Conservation (phyloP, 2,113 vertebrate species). For the Zosterops lateralis region DNA sequence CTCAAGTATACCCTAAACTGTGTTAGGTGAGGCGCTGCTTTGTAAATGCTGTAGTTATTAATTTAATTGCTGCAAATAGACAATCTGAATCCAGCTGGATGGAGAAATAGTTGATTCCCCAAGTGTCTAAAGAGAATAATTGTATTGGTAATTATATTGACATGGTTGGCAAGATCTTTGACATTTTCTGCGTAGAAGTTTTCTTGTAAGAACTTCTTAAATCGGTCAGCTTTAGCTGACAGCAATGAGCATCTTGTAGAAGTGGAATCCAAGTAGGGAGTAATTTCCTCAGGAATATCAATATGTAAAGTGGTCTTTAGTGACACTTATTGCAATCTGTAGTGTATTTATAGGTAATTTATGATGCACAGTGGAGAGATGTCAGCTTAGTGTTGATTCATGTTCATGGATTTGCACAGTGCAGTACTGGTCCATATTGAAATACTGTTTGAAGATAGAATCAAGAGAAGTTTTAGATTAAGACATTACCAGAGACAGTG, state of each 20-base stretch:
- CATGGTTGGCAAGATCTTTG: background rate
- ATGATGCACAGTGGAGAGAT: background rate
- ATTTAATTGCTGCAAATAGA: background rate
- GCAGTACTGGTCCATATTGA: background rate
- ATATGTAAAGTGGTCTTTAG: background rate
- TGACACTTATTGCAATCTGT: background rate
- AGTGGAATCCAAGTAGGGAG: background rate
- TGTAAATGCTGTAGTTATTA: background rate
- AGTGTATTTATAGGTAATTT: background rate
- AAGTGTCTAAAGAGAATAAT: background rate
- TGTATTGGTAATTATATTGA: background rate
- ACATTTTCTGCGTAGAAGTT: background rate
- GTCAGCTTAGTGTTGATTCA: background rate
- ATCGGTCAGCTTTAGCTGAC: background rate
- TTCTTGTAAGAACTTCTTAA: background rate
- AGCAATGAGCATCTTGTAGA: background rate
- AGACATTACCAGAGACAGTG: background rate
- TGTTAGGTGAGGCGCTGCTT: background rate
- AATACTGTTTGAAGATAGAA: background rate
- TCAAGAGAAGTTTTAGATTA: background rate
- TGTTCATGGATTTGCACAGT: background rate
- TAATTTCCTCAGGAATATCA: background rate
- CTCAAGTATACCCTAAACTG: background rate
- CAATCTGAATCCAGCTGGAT: background rate
- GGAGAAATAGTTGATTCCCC: background rate